Evolutionary conservation across 2,888 invertebrate species (phyloP).

Genomic region (Chouioia cunea): DNA sequence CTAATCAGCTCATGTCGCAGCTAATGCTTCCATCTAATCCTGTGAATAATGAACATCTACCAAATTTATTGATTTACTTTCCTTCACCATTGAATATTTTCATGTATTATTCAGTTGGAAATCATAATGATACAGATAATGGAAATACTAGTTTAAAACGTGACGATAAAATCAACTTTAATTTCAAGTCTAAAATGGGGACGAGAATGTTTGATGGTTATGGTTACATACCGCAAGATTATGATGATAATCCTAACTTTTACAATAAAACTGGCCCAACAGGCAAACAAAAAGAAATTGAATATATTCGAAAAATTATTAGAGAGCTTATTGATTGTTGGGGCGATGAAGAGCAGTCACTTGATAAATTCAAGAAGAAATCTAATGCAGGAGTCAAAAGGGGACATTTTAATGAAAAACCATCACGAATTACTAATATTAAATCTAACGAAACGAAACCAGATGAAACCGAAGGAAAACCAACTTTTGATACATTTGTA

Average conservation of each 20-base stretch:
- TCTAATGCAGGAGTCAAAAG: not conserved
- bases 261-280: no score
- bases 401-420: not conserved
- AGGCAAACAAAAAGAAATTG: slow-evolving; percentile 21
- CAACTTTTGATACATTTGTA: slow-evolving; percentile 20
- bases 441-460: not conserved
- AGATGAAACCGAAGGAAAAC: not conserved
- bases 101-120: slow-evolving; percentile 33
- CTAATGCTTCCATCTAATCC: not conserved
- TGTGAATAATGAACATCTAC: not conserved
- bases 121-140: not conserved
- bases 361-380: not conserved
- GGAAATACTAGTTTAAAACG: not conserved
- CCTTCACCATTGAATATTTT: slow-evolving; percentile 43
- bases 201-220: no score
- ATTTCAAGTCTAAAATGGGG: no score
- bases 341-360: slow-evolving; percentile 29
- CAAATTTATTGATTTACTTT: slow-evolving; percentile 42
- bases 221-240: no score
- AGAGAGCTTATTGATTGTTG: slow-evolving; percentile 37
- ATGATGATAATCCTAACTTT: no score
- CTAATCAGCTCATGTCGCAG: not conserved
- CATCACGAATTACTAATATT: no score
- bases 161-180: not conserved
- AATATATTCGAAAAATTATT: slow-evolving; percentile 38